Evolutionary conservation across 2,888 invertebrate species (phyloP), one percentile per base, ranked within the genome.

Genomic region (Aethes cnicana): DNA sequence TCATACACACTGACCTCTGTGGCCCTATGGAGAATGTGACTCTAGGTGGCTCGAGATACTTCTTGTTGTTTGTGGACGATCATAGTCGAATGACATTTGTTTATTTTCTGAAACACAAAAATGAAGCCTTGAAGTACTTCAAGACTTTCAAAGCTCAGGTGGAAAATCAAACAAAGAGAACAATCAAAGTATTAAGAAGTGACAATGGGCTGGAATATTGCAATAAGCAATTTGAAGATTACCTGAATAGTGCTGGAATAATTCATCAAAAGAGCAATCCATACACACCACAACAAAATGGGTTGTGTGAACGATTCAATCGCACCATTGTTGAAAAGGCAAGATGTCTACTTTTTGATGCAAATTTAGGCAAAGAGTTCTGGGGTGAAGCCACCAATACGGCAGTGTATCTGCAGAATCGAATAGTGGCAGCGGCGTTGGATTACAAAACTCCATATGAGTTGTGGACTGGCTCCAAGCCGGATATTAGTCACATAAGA

Each of bases 141-240:
- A 56, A 53, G 33, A 37, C 30, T 1, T 56, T 56, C 23, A 47
- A 59, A 21, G 6, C 37, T 8, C 20, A 49, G 33, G 48, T 47
- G n/a, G 56, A 55, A 25, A 60, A 57, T 47, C 59, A 59, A 20
- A 8, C 26, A 23, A 37, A 32, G 20, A 54, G 41, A 23, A 56
- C 52, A 16, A 56, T 59, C 5, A 61, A 61, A 26, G 33, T 53
- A 7, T 14, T 58, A 2, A 9, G 48, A 1, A 37, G 54, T 20
- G 59, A 59, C 16, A 56, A 57, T 44, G 5, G 57, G 56, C n/a
- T 35, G 18, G 62, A 64, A 30, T 66, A 47, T 35, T 50, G 55
- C 7, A 60, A 39, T 35, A 41, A 36, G 2, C 54, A 56, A 6
- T 55, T 70, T 35, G 49, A 61, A 1, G 47, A 47, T 11, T 61